Base-by-base conservation (phyloP, 2,888 invertebrate species). In the Perizoma flavofasciatum region DNA sequence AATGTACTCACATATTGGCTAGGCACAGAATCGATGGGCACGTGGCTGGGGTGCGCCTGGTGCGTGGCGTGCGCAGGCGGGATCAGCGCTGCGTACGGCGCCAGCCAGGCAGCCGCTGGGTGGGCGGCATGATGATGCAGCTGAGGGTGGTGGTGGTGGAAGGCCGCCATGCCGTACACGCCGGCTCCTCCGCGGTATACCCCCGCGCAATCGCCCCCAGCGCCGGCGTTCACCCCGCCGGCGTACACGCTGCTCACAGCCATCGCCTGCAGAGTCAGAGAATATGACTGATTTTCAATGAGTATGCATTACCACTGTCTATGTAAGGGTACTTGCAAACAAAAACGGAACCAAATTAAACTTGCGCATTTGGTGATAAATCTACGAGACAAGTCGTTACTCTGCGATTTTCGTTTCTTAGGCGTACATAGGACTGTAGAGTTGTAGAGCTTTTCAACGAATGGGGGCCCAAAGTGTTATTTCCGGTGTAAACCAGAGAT, bases 21-120 rank as follows among this genome's bases (percentile, higher is more conserved):
- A 82, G 89, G 89, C 81, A 89, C 90, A 55, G 89, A 86, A 73
- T 89, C 90, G 75, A 90, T 88, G 70, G 89, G 92, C 79, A 89
- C 83, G 74, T 87, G 92, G 62, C 82, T 77, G 55, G 83, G 88
- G 73, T 88, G 92, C 61, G 87, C 82, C 55, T 85, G 82, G 69
- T 83, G 86, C 58, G 82, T 74, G 53, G 81, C 78, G 75, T 85
- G 89, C 65, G 85, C 85, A 54, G 86, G 91, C 71, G 88, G 91
- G 70, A 87, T 78, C 63, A 88, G 85, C 61, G 89, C 82, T 52
- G 83, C 93, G 84, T 86, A 93, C 70, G 84, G 93, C 73, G 84
- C 89, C 72, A 84, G 89, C 92, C 85, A 92, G 69, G 90, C 82
- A 52, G 89, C 84, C 6, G 88, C 83, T 6, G 89, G 85, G 75